phyloP scores from a whole-genome alignment of 1,140 invertebrate species.

The Rhyzopertha dominica region DNA sequence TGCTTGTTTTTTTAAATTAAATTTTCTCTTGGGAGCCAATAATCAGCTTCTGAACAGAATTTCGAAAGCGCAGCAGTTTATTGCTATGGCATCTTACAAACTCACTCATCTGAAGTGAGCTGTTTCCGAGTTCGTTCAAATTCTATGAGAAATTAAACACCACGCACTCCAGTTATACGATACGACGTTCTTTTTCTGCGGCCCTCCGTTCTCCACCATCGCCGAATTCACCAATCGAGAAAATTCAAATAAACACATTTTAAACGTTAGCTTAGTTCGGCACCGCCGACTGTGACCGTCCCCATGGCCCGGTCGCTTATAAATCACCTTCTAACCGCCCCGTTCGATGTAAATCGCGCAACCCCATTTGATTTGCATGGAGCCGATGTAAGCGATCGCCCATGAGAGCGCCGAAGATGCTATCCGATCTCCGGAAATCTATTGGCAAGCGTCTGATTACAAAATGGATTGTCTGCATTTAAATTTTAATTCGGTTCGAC shows the following conservation, averaged over 20 bases:
- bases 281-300: constrained; percentile 6
- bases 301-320: neutral
- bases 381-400: constrained; percentile 20
- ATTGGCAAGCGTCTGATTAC: constrained; percentile 20
- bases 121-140: too few species aligned
- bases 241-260: constrained; percentile 16
- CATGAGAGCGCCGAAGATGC: constrained; percentile 10
- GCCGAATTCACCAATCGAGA: constrained; percentile 7
- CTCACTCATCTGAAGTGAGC: too few species aligned
- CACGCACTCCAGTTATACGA: too few species aligned
- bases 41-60: too few species aligned
- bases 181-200: too few species aligned
- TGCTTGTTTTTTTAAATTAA: too few species aligned
- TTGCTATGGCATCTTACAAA: too few species aligned
- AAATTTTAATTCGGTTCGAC: constrained; percentile 19
- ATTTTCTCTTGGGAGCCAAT: too few species aligned
- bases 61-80: too few species aligned
- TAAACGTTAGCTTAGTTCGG: constrained; percentile 13
- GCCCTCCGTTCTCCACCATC: too few species aligned
- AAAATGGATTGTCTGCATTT: constrained; percentile 23
- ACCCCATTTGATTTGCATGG: constrained; percentile 21
- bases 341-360: constrained; percentile 16
- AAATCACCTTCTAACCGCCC: constrained; percentile 7
- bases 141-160: too few species aligned
- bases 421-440: constrained; percentile 16